These are phyloP conservation scores for Drosophila maculinotata DNA, from an alignment of 2,888 invertebrate genomes.

Conservation along the genomic window DNA sequence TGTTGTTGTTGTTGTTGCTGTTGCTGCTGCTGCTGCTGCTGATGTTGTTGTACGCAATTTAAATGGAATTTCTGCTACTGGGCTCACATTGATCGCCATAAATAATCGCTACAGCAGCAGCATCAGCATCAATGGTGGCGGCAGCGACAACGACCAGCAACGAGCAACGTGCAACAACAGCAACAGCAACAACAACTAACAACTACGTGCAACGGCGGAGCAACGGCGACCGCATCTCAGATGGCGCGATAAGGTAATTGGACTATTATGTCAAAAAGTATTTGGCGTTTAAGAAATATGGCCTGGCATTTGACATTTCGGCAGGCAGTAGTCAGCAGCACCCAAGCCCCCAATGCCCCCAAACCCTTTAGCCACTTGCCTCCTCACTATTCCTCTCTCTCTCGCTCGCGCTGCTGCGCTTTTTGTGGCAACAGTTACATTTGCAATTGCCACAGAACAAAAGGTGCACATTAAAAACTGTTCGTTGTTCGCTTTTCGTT, in stretches of 20 bases:
- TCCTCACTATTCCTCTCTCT: not conserved
- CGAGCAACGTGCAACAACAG: constrained; percentile 31
- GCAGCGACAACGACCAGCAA: constrained; percentile 28
- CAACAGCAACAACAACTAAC: constrained; percentile 43
- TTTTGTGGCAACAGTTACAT: constrained; percentile 46
- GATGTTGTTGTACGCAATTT: constrained; percentile 71
- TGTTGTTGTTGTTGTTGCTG: constrained; percentile 30
- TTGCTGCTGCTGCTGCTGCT: constrained; percentile 33
- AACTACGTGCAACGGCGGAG: constrained; percentile 47
- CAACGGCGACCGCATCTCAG: constrained; percentile 78
- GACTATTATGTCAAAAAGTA: constrained; percentile 85
- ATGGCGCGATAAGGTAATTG: constrained; percentile 85
- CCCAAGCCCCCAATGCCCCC: constrained; percentile 9
- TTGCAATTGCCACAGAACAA: constrained; percentile 78
- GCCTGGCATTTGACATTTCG: constrained; percentile 83
- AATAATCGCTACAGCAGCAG: constrained; percentile 67
- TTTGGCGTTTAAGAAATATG: constrained; percentile 84
- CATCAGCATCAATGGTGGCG: constrained; percentile 50
- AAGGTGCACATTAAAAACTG: constrained; percentile 76
- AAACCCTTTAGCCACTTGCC: constrained; percentile 8
- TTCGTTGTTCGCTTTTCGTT: constrained; percentile 40
- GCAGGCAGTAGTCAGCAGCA: constrained; percentile 56
- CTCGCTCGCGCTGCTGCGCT: not conserved
- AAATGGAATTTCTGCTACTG: constrained; percentile 78
- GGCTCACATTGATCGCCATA: constrained; percentile 75